These are phyloP conservation scores for Riparia riparia DNA, from an alignment of 2,113 vertebrate species.

Conservation along the genomic window DNA sequence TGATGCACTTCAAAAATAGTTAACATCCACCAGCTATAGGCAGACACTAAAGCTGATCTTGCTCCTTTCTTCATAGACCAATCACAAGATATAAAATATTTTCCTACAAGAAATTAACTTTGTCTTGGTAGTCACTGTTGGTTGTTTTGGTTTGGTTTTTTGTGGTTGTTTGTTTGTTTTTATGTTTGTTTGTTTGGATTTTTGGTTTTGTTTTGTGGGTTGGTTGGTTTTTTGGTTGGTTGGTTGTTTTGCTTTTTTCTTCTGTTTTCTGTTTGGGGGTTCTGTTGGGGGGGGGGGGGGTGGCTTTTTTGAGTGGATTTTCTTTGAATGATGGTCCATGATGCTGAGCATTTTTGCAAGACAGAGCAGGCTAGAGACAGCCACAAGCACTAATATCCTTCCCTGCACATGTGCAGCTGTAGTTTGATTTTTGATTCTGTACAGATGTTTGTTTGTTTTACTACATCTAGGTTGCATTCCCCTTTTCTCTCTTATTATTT, in stretches of 20 bases:
- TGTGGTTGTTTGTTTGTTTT: too few species aligned
- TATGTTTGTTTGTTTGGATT: too few species aligned
- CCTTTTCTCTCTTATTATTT: neutral
- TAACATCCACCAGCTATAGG: accelerated
- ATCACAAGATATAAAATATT: neutral
- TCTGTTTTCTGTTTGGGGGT: too few species aligned
- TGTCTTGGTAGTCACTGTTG: neutral
- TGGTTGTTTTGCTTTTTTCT: neutral
- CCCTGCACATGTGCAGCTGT: neutral
- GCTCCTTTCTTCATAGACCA: neutral
- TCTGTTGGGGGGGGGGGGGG: too few species aligned
- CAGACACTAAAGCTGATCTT: neutral
- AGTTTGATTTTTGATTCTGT: accelerated
- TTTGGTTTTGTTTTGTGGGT: too few species aligned
- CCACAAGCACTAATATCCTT: neutral
- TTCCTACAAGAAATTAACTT: neutral
- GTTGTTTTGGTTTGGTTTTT: neutral
- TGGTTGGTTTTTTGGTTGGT: neutral
- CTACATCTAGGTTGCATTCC: neutral
- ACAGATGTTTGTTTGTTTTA: neutral
- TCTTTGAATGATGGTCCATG: neutral
- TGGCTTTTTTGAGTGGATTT: neutral
- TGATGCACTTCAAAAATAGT: accelerated
- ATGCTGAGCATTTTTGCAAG: neutral
- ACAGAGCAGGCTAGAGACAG: neutral